phyloP scores from a whole-genome alignment of 2,113 vertebrate genomes.

The Ptilorrhoa leucosticta region DNA sequence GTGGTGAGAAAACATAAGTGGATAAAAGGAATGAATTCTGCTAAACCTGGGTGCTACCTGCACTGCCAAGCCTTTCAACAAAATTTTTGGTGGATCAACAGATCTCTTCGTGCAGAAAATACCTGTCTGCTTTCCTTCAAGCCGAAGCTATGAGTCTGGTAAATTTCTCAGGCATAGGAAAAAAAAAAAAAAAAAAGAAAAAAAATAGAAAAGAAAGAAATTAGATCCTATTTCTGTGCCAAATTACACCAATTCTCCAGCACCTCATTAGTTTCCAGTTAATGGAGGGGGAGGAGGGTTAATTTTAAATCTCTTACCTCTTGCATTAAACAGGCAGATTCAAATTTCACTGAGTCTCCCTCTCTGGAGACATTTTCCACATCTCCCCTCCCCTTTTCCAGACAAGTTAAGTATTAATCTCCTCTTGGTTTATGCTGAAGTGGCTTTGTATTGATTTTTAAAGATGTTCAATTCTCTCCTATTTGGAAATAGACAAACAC shows the following conservation, averaged over 20 bases:
- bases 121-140: background rate
- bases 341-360: background rate
- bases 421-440: constrained; percentile 19
- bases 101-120: background rate
- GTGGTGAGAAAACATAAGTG: fast-evolving
- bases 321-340: constrained; percentile 23
- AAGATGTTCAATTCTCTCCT: constrained; percentile 28
- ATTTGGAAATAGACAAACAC: constrained; percentile 20
- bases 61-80: background rate
- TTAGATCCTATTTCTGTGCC: background rate
- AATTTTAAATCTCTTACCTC: constrained; percentile 33
- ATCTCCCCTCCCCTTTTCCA: background rate
- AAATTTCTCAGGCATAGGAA: background rate
- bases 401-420: constrained; percentile 53
- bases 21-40: background rate
- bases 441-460: constrained; percentile 53
- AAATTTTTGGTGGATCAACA: background rate
- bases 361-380: background rate
- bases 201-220: background rate
- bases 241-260: background rate
- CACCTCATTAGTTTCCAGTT: constrained; percentile 17
- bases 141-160: background rate
- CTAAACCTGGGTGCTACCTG: background rate
- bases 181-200: background rate
- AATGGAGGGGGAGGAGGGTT: background rate